Evolutionary conservation across 2,797 vertebrate genomes (phyloP).

Genomic region (Crenichthys baileyi): DNA sequence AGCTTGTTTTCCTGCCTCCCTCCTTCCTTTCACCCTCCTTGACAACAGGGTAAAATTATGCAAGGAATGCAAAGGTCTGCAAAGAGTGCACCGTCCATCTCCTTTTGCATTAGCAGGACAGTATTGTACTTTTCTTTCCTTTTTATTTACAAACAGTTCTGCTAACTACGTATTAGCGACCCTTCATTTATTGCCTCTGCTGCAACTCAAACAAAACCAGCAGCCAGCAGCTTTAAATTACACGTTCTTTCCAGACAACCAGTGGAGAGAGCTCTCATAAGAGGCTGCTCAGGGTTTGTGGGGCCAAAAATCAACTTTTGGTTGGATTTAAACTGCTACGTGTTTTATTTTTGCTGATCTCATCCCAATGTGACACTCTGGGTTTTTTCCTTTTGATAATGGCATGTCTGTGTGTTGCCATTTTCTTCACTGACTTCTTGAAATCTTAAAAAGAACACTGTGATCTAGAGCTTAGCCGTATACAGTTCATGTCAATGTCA

Average conservation of each 20-base stretch:
- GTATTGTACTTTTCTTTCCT: neutral
- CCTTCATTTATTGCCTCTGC: slow-evolving; percentile 2
- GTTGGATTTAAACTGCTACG: slow-evolving; percentile 1
- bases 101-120: slow-evolving; percentile 14
- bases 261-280: slow-evolving; percentile 1
- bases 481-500: too few relatives aligned
- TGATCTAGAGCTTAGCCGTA: neutral
- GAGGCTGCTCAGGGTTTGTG: neutral
- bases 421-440: neutral
- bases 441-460: neutral
- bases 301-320: slow-evolving; percentile 8
- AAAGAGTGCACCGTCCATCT: slow-evolving; percentile 39
- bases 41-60: slow-evolving; percentile 69
- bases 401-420: neutral
- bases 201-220: slow-evolving; percentile 4
- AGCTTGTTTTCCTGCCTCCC: slow-evolving; percentile 37
- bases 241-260: slow-evolving; percentile 31
- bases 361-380: neutral
- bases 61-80: slow-evolving; percentile 63
- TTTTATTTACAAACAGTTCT: slow-evolving; percentile 2
- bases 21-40: slow-evolving; percentile 49
- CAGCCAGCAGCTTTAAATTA: slow-evolving; percentile 41
- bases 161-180: neutral
- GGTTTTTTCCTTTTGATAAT: neutral
- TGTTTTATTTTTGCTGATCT: slow-evolving; percentile 3